Conservation (phyloP, 2,888 invertebrate genomes). For the Zonitis immaculata region DNA sequence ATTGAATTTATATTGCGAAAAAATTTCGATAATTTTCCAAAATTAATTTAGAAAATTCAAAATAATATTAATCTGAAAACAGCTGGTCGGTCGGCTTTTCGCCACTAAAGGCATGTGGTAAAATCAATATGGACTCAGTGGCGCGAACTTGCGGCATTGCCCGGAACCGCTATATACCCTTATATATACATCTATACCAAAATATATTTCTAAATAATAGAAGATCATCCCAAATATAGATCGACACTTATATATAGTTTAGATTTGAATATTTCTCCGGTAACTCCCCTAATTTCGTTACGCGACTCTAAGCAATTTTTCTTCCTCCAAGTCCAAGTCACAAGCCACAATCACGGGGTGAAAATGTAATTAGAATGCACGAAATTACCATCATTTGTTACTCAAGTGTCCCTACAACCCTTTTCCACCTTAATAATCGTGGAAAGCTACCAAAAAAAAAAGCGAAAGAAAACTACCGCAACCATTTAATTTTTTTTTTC, state of each 20-base stretch:
- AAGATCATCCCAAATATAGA: not conserved
- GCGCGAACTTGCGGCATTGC: constrained; percentile 45
- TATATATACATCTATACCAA: no score
- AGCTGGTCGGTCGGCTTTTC: constrained; percentile 38
- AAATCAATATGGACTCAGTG: constrained; percentile 44
- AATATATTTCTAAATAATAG: no score
- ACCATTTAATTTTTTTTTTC: no score
- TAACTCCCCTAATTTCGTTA: not conserved
- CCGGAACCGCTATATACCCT: constrained; percentile 43
- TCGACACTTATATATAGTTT: no score
- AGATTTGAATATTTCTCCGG: no score
- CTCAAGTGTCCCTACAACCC: no score
- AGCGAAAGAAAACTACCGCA: no score
- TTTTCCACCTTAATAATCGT: no score
- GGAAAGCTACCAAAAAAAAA: no score
- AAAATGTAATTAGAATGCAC: not conserved
- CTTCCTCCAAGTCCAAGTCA: not conserved
- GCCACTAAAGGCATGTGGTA: constrained; percentile 37
- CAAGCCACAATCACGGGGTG: not conserved
- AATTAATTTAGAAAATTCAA: no score
- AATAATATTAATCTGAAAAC: constrained; percentile 25
- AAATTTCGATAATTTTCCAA: no score
- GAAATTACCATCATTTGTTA: not conserved
- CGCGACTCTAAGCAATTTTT: not conserved
- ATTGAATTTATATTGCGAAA: no score